These are phyloP conservation scores for Sinopyrophorus schimmeli DNA, from an alignment of 2,888 invertebrate genomes.

Conservation along the genomic window DNA sequence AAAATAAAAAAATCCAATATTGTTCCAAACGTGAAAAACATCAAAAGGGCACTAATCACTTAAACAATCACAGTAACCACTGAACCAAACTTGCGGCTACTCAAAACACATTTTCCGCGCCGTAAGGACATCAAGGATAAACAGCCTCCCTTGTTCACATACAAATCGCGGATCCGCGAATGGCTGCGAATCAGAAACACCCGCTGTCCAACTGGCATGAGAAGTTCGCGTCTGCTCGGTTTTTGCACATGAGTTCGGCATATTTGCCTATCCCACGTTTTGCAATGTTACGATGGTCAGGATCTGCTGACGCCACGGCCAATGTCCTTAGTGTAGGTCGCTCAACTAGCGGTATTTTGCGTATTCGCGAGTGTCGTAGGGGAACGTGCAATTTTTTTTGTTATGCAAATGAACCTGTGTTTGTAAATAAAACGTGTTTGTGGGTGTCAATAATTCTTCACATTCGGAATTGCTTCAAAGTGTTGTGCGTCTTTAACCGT, in stretches of 20 bases:
- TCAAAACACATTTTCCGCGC: too few species aligned
- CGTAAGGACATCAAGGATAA: conserved; percentile 19
- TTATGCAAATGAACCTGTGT: too few species aligned
- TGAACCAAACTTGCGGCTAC: too few species aligned
- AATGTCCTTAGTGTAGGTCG: conserved; percentile 55
- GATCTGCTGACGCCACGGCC: conserved; percentile 48
- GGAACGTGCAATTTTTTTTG: conserved; percentile 10
- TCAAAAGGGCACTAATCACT: too few species aligned
- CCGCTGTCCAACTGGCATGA: conserved; percentile 28
- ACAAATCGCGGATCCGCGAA: conserved; percentile 49
- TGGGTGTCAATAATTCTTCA: too few species aligned
- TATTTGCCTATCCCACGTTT: conserved; percentile 47
- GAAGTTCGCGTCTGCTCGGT: conserved; percentile 47
- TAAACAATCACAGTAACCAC: too few species aligned
- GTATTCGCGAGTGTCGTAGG: conserved; percentile 31
- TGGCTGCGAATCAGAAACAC: conserved; percentile 40
- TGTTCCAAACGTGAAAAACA: too few species aligned
- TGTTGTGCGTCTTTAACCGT: too few species aligned
- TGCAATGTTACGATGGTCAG: conserved; percentile 54
- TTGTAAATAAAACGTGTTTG: too few species aligned
- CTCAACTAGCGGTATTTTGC: conserved; percentile 50
- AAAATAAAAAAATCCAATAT: too few species aligned
- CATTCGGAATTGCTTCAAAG: too few species aligned
- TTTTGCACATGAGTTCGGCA: conserved; percentile 49
- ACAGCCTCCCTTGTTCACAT: conserved; percentile 24